phyloP scores from a whole-genome alignment of 2,888 invertebrate species.

The Synergus gifuensis region DNA sequence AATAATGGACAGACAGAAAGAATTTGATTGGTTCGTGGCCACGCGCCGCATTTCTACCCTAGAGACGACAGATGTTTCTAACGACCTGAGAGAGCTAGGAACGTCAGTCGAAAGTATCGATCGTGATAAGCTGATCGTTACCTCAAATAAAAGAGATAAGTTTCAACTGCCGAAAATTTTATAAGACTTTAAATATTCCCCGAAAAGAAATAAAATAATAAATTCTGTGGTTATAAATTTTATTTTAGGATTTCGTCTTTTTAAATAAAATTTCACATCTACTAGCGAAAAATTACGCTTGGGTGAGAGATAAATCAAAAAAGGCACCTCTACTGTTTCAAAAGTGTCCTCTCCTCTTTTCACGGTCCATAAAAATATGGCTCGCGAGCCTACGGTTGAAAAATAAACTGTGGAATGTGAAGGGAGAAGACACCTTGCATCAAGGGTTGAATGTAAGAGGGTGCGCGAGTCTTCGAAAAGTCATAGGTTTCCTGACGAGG shows the following conservation, averaged over 20 bases:
- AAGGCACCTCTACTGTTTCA: background rate
- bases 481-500: conserved; percentile 71
- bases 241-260: no score
- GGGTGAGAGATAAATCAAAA: background rate
- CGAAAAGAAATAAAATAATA: background rate
- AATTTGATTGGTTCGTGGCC: conserved; percentile 68
- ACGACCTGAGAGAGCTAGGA: conserved; percentile 64
- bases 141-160: conserved; percentile 54
- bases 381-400: conserved; percentile 6
- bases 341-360: conserved; percentile 1
- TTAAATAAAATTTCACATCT: no score
- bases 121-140: conserved; percentile 69
- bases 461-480: conserved; percentile 66
- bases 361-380: conserved; percentile 30
- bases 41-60: conserved; percentile 70
- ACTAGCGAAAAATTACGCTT: background rate
- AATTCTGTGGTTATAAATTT: no score
- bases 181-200: background rate
- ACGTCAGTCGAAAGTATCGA: conserved; percentile 68
- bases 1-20: conserved; percentile 60
- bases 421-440: conserved; percentile 66
- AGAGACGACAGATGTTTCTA: conserved; percentile 74
- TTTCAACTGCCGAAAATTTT: conserved; percentile 40
- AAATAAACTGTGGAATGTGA: conserved; percentile 43
- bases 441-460: conserved; percentile 64